Conservation (phyloP, 2,888 invertebrate genomes). For the Bugulina stolonifera region DNA sequence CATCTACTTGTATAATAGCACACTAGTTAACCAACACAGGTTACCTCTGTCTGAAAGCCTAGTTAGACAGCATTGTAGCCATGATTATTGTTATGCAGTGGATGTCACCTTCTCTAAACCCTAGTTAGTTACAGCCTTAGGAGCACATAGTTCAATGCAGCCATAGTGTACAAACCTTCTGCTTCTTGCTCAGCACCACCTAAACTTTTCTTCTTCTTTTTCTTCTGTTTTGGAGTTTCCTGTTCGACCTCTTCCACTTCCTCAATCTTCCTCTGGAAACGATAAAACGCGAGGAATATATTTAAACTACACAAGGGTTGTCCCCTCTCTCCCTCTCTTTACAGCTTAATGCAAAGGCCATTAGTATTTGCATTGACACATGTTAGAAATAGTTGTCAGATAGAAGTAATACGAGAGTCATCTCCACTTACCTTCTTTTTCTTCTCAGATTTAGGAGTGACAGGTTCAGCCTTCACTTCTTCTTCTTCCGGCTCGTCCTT, state of each 20-base stretch:
- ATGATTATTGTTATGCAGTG: background rate
- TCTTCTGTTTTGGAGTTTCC: background rate
- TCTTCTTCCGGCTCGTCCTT: constrained; percentile 39
- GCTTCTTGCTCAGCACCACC: background rate
- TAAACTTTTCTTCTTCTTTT: background rate
- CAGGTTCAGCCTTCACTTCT: constrained; percentile 29
- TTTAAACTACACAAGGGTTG: background rate
- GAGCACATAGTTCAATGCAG: no score
- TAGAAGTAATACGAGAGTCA: no score
- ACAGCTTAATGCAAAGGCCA: background rate
- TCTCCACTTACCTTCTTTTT: constrained; percentile 10
- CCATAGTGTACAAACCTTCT: background rate
- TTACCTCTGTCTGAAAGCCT: no score
- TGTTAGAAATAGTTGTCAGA: no score
- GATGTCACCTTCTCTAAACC: no score
- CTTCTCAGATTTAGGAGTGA: constrained; percentile 17
- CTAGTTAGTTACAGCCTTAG: no score
- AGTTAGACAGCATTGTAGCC: background rate
- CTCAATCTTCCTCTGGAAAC: background rate
- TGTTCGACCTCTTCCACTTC: background rate
- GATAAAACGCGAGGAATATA: background rate
- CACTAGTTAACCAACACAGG: no score
- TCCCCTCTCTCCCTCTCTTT: background rate
- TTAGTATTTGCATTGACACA: background rate
- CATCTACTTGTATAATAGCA: no score